A percentile compares a stretch with the other conserved stretches of the same genome.
These are phyloP conservation scores for Apteryx owenii DNA, from an alignment of 2,113 vertebrate genomes.

Conservation along the genomic window DNA sequence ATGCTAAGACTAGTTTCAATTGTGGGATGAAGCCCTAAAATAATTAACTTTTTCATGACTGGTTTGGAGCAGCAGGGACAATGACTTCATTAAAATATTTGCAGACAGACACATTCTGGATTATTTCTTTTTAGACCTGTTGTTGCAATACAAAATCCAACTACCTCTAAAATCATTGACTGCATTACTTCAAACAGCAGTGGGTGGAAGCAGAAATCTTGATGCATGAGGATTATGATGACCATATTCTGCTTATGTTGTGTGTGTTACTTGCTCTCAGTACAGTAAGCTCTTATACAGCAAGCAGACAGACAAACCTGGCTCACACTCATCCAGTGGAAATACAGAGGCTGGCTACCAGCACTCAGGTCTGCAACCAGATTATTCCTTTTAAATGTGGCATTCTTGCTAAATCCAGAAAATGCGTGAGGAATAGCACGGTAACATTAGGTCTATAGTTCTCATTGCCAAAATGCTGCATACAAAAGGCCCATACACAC, in stretches of 20 bases:
- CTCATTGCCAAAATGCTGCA: background rate
- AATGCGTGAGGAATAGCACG: background rate
- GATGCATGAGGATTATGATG: background rate
- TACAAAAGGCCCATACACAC: background rate
- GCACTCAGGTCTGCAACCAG: background rate
- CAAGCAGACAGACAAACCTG: background rate
- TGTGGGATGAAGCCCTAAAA: background rate
- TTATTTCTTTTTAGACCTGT: background rate
- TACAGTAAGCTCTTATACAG: background rate
- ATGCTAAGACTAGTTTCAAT: background rate
- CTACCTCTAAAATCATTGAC: background rate
- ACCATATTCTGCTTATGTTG: background rate
- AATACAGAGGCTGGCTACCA: background rate
- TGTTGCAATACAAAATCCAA: background rate
- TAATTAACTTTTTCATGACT: background rate
- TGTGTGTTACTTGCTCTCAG: background rate
- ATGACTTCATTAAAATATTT: background rate
- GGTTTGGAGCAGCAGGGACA: background rate
- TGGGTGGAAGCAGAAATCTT: background rate
- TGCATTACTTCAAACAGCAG: background rate
- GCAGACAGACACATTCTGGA: background rate
- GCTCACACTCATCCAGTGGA: background rate
- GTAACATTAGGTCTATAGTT: background rate
- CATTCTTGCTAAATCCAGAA: background rate
- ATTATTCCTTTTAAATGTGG: background rate